Conservation (phyloP, 2,888 invertebrate genomes). For the Pandemis corylana region DNA sequence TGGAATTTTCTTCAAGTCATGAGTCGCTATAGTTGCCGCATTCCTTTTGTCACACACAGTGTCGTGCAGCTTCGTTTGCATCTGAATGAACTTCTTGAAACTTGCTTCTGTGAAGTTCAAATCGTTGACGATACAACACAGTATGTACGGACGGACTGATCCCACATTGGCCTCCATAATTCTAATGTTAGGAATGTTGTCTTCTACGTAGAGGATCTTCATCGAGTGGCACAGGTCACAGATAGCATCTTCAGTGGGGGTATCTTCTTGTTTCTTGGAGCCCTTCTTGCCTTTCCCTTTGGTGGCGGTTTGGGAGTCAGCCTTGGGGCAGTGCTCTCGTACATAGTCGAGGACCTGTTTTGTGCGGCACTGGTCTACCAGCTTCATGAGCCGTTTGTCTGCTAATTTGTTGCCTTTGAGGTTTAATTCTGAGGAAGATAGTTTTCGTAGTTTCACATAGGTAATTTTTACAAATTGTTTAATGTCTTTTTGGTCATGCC, state of each 20-base stretch:
- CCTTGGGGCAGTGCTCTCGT: conserved; percentile 86
- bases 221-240: conserved; percentile 70
- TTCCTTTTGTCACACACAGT: conserved; percentile 91
- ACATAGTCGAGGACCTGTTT: conserved; percentile 92
- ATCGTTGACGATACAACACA: conserved; percentile 89
- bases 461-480: too few relatives aligned
- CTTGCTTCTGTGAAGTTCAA: conserved; percentile 85
- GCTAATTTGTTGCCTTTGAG: conserved; percentile 90
- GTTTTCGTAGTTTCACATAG: too few relatives aligned
- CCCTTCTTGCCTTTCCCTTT: conserved; percentile 72
- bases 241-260: conserved; percentile 58
- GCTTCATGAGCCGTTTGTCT: conserved; percentile 89
- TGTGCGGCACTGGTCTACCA: conserved; percentile 89
- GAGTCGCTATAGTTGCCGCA: conserved; percentile 92
- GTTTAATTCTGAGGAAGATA: conserved; percentile 84
- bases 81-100: conserved; percentile 91
- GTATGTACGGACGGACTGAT: conserved; percentile 88
- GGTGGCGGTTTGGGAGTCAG: conserved; percentile 57
- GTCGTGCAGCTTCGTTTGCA: conserved; percentile 92
- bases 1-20: conserved; percentile 88
- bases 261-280: conserved; percentile 70
- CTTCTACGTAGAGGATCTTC: conserved; percentile 79
- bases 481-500: too few relatives aligned
- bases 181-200: conserved; percentile 79
- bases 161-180: conserved; percentile 84